Percentiles rank a stretch among this genome's conserved stretches.
Evolutionary conservation across 2,113 vertebrate genomes (phyloP).

Genomic region (Dicaeum eximium): DNA sequence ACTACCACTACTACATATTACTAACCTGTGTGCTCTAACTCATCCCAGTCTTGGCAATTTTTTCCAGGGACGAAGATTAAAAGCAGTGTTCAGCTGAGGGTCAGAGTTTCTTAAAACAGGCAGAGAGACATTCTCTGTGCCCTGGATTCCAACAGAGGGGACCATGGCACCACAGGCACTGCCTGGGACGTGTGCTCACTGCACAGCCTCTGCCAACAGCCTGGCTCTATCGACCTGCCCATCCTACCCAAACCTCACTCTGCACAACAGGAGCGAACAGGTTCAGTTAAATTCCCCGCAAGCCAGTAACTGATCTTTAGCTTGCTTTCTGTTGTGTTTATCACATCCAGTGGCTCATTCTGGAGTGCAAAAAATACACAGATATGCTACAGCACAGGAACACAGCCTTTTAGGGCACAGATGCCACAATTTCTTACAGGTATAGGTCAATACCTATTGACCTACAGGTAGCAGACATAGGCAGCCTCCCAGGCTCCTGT

Average conservation of each 20-base stretch:
- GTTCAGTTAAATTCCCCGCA: background rate
- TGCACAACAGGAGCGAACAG: background rate
- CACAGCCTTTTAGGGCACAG: background rate
- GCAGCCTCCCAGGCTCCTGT: background rate
- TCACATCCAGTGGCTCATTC: background rate
- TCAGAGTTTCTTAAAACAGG: no score
- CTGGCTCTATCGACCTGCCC: background rate
- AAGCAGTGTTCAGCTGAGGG: no score
- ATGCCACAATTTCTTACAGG: background rate
- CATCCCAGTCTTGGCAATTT: no score
- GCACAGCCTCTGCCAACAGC: background rate
- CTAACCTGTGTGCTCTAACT: no score
- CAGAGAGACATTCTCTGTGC: no score
- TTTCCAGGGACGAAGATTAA: no score
- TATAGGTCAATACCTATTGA: background rate
- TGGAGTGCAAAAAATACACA: background rate
- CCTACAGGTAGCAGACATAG: background rate
- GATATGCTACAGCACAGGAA: background rate
- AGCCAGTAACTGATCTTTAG: background rate
- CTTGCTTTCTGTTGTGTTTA: background rate
- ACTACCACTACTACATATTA: no score
- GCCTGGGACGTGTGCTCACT: background rate
- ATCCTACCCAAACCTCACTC: background rate
- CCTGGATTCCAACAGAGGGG: no score
- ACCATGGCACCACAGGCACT: background rate